A percentile compares a stretch with the other conserved stretches of the same genome.
phyloP scores from a whole-genome alignment of 2,888 invertebrate species.

The Dysmachus trigonus region DNA sequence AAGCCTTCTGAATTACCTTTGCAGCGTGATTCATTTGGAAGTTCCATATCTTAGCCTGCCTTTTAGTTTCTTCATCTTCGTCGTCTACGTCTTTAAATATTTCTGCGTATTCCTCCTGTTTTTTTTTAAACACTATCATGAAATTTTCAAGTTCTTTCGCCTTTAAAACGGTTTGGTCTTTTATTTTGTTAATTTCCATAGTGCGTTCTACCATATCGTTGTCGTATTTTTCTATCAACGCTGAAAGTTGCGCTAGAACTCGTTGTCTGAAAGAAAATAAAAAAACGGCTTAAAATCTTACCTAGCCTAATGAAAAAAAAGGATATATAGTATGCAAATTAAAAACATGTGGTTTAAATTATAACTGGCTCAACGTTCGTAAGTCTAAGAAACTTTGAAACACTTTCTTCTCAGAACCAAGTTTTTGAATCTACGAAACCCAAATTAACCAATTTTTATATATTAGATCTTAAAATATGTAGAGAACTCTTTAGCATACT shows the following conservation, averaged over 20 bases:
- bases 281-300: background rate
- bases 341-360: too few relatives aligned
- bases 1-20: constrained; percentile 57
- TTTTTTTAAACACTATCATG: constrained; percentile 54
- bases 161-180: constrained; percentile 52
- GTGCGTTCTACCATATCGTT: constrained; percentile 58
- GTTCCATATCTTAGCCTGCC: constrained; percentile 50
- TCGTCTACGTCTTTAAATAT: background rate
- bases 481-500: too few relatives aligned
- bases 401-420: too few relatives aligned
- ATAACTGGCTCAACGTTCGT: too few relatives aligned
- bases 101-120: constrained; percentile 48
- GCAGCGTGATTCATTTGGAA: constrained; percentile 61
- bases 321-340: too few relatives aligned
- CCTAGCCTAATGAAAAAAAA: too few relatives aligned
- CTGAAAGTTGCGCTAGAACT: constrained; percentile 57
- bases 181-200: constrained; percentile 55
- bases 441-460: too few relatives aligned
- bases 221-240: constrained; percentile 59
- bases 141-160: constrained; percentile 54
- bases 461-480: too few relatives aligned
- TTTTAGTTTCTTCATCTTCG: background rate
- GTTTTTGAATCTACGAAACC: too few relatives aligned
- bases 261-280: constrained; percentile 30
- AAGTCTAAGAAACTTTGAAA: too few relatives aligned